Evolutionary conservation across 2,113 vertebrate genomes (phyloP).

Genomic region (Emydocephalus ijimae): DNA sequence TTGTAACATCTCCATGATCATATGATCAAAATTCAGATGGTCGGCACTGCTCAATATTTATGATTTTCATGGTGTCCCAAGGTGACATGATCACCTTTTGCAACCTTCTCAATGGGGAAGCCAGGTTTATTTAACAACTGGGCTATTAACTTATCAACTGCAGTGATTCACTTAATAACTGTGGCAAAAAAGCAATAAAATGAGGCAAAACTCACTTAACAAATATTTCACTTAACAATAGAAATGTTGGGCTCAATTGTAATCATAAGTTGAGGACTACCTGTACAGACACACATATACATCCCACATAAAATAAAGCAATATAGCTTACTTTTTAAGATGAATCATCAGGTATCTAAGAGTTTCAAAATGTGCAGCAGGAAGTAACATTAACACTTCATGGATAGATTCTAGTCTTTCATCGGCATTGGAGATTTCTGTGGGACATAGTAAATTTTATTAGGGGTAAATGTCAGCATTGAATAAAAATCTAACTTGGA

Average conservation of each 20-base stretch:
- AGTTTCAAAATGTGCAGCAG: slow-evolving; percentile 94
- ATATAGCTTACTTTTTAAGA: slow-evolving; percentile 85
- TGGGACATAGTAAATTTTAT: slow-evolving; percentile 28
- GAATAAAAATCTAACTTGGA: neutral
- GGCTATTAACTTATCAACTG: neutral
- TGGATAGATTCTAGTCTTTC: slow-evolving; percentile 91
- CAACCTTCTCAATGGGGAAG: neutral
- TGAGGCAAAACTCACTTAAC: neutral
- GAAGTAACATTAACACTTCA: slow-evolving; percentile 87
- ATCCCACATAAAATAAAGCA: neutral
- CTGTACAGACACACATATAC: neutral
- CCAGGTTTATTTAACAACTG: neutral
- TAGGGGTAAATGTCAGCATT: neutral
- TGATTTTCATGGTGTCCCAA: neutral
- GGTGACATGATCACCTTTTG: neutral
- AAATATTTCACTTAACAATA: neutral
- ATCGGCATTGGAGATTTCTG: slow-evolving; percentile 86
- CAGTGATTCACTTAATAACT: neutral
- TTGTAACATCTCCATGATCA: neutral
- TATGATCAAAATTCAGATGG: neutral
- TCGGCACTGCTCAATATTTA: neutral
- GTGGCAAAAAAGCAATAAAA: too few species aligned
- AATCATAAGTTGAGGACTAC: neutral
- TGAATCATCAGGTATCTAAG: slow-evolving; percentile 95
- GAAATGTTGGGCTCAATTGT: neutral